Percentiles rank a stretch among this genome's conserved stretches.
phyloP scores from a whole-genome alignment of 2,888 invertebrate species.

The Sepioteuthis lessoniana region DNA sequence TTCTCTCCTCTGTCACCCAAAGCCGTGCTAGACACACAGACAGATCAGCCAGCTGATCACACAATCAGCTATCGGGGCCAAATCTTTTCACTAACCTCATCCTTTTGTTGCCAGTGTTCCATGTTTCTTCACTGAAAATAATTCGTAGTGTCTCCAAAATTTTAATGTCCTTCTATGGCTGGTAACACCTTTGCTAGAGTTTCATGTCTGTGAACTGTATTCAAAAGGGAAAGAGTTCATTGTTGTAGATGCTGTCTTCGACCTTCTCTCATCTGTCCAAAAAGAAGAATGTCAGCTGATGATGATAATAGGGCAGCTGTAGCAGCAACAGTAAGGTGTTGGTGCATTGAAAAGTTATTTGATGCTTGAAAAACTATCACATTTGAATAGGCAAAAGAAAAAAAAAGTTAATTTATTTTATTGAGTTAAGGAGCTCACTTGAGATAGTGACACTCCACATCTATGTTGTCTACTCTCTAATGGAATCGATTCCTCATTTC shows the following conservation, averaged over 20 bases:
- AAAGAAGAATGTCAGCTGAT: background rate
- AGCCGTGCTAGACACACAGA: background rate
- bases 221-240: background rate
- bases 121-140: background rate
- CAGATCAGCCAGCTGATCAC: background rate
- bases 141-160: background rate
- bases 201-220: background rate
- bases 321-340: background rate
- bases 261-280: background rate
- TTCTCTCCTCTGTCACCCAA: background rate
- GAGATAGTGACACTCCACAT: background rate
- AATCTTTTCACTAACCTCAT: background rate
- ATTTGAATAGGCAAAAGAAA: background rate
- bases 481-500: background rate
- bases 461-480: background rate
- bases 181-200: conserved; percentile 20
- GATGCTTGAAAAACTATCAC: background rate
- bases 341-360: background rate
- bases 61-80: background rate
- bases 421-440: background rate
- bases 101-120: background rate
- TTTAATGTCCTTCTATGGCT: conserved; percentile 33
- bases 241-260: background rate
- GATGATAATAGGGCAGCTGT: background rate
- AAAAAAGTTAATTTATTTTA: background rate